Base-by-base conservation (phyloP, 2,113 vertebrate species). In the Caranx melampygus region DNA sequence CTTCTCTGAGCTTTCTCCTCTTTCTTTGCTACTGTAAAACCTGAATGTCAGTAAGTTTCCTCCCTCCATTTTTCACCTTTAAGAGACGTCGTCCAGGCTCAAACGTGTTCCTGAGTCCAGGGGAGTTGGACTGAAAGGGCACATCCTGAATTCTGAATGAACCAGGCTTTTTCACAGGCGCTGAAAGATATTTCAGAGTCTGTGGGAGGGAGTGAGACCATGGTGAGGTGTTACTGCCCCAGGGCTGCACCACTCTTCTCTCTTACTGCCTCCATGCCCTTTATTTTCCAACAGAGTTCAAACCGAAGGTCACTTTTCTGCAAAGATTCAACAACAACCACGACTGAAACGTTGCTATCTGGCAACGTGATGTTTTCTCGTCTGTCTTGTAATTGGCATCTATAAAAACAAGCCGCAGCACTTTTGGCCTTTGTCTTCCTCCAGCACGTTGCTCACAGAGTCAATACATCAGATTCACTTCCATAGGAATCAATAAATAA, bases 81-180 rank as follows among this genome's bases (percentile, higher is more conserved):
- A 55, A 62, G 47, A 75, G 69, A 75, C 58, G 31, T 82, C 60
- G 68, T 63, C 69, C 37, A 37, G 18, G 44, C 47, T 76, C 37
- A 76, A 78, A 77, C 62, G 67, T 64, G 15, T 44, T 63, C 44
- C 44, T 51, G 60, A 64, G 18, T 57, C 37, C 58, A 0, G 51
- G 71, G 79, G 74, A 79, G 21, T 79, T 55, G 61, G 26, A 69
- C 51, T 76, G 37, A 83, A 89, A 81, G 64, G 61, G 60, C 70
- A 71, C 45, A 62, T 63, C 20, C 70, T 78, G 81, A 42, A 71
- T 77, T 35, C 26, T 55, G 33, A 81, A 68, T 75, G 67, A 81
- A 63, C 34, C 31, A 26, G 44, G 14, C 47, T 82, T 72, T 68
- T 72, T 68, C 31, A 57, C 44, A 77, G 54, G 72, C 31, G 40